Conservation (phyloP, 2,888 invertebrate genomes). For the Amblyjoppa fuscipennis region DNA sequence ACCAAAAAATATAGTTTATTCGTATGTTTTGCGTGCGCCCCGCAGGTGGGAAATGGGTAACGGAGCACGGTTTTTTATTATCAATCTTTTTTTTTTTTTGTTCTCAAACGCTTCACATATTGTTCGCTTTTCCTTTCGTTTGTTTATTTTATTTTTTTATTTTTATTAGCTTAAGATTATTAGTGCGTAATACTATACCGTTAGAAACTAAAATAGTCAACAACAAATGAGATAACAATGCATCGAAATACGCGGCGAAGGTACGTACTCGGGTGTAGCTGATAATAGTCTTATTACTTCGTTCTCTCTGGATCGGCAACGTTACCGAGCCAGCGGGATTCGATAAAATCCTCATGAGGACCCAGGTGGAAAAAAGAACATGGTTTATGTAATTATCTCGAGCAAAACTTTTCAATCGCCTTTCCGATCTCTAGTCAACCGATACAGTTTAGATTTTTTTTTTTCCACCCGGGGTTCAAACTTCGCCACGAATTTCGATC, state of each 20-base stretch:
- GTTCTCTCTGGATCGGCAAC: constrained; percentile 47
- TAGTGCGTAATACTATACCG: constrained; percentile 72
- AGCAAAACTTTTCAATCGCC: background rate
- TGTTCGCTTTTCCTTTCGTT: constrained; percentile 47
- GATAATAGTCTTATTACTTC: constrained; percentile 54
- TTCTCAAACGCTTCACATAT: constrained; percentile 52
- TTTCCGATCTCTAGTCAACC: background rate
- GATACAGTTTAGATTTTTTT: background rate
- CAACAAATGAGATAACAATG: constrained; percentile 83
- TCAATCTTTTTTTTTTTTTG: constrained; percentile 34
- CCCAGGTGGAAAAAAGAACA: background rate
- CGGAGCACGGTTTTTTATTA: constrained; percentile 12
- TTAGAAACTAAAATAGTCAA: constrained; percentile 81
- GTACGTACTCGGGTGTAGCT: constrained; percentile 49
- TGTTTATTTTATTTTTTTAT: constrained; percentile 18
- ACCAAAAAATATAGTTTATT: constrained; percentile 72
- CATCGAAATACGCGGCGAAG: constrained; percentile 74
- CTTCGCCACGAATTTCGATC: constrained; percentile 70
- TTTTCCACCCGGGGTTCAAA: background rate
- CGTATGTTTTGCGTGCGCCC: constrained; percentile 59
- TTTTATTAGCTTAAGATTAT: constrained; percentile 62
- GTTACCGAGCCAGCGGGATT: constrained; percentile 16
- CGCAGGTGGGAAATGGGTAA: constrained; percentile 55
- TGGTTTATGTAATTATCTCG: background rate
- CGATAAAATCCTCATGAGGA: background rate